Evolutionary conservation across 2,797 vertebrate genomes (phyloP).

Genomic region (Danio tinwini): DNA sequence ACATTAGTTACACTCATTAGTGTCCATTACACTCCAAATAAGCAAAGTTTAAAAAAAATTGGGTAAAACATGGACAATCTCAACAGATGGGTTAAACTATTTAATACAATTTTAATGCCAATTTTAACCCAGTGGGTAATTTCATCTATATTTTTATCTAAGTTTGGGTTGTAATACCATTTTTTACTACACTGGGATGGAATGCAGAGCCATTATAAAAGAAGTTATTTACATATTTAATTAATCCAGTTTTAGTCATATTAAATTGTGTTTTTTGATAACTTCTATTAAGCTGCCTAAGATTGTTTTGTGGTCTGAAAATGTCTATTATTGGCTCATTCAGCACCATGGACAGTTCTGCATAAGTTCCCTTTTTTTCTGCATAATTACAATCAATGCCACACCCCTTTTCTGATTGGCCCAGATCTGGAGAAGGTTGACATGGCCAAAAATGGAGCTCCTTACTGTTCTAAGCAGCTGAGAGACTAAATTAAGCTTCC

Average conservation of each 20-base stretch:
- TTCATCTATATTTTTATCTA: too few species aligned
- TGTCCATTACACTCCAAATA: too few species aligned
- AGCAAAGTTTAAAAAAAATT: too few species aligned
- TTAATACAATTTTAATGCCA: too few species aligned
- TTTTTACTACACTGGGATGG: not conserved
- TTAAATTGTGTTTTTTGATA: not conserved
- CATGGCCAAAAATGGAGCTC: conserved; percentile 77
- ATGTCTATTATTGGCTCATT: conserved; percentile 27
- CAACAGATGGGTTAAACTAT: too few species aligned
- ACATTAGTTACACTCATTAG: not conserved
- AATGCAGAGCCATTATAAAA: not conserved
- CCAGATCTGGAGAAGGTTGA: conserved; percentile 74
- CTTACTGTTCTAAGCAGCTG: conserved; percentile 53
- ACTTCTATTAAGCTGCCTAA: not conserved
- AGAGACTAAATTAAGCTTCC: conserved; percentile 69
- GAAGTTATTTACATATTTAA: not conserved
- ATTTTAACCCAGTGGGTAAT: too few species aligned
- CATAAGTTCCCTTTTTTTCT: not conserved
- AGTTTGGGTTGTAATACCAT: too few species aligned
- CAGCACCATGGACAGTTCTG: conserved; percentile 73
- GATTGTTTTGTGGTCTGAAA: not conserved
- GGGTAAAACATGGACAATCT: too few species aligned
- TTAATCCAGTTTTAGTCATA: not conserved
- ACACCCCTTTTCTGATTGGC: conserved; percentile 14
- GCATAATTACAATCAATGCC: not conserved